phyloP scores from a whole-genome alignment of 2,888 invertebrate genomes.

The Netelia melanura region DNA sequence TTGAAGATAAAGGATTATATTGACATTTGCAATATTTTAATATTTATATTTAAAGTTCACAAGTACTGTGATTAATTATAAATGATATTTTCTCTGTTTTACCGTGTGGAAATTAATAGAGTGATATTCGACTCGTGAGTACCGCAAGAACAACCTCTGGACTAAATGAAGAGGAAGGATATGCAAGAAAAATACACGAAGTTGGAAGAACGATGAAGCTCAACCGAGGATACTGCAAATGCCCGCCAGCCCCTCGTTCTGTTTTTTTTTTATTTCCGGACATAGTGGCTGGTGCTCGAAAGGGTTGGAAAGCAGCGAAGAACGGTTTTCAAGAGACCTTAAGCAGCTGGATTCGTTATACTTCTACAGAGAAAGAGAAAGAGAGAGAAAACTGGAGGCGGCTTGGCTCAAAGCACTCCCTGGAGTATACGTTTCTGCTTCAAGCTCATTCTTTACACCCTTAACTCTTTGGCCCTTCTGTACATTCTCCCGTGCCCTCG shows the following conservation, averaged over 20 bases:
- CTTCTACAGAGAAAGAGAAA: constrained; percentile 1
- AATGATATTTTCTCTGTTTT: too few relatives aligned
- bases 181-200: constrained; percentile 14
- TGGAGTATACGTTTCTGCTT: constrained; percentile 38
- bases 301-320: constrained; percentile 46
- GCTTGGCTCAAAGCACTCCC: constrained; percentile 54
- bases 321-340: constrained; percentile 58
- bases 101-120: too few relatives aligned
- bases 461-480: constrained; percentile 30
- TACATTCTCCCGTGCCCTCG: constrained; percentile 22
- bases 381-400: constrained; percentile 30
- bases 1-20: too few relatives aligned
- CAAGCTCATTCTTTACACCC: constrained; percentile 42
- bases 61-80: too few relatives aligned
- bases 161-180: constrained; percentile 9
- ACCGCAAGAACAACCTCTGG: too few relatives aligned
- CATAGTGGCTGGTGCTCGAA: constrained; percentile 32
- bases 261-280: constrained; percentile 2
- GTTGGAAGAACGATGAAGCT: constrained; percentile 5
- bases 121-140: too few relatives aligned
- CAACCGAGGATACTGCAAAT: constrained; percentile 28
- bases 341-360: constrained; percentile 55
- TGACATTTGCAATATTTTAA: too few relatives aligned
- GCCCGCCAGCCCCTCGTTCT: constrained; percentile 1
- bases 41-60: too few relatives aligned